Base-by-base conservation (phyloP, 92 coral and sea anemone species). In the Phenganax marumi region DNA sequence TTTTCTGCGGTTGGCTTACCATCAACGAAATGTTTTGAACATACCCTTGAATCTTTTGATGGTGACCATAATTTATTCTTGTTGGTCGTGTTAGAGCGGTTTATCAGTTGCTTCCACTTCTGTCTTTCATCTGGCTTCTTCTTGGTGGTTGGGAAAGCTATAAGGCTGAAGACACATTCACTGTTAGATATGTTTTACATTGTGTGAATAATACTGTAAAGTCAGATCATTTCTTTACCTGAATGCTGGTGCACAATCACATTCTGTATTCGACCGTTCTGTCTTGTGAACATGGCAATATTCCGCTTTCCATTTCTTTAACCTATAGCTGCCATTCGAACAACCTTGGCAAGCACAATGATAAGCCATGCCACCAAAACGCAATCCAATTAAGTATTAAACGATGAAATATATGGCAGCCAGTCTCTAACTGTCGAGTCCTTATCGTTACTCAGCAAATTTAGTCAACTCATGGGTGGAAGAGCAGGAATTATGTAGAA, bases 101-200 rank as follows among this genome's bases (percentile, higher is more conserved):
- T 54, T 54, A 54, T 54, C 60, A 54, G 60, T 54, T 54, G 60
- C 60, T 54, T 54, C 60, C 60, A 54, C 60, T 54, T 54, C 60
- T 54, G 60, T 54, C 60, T 54, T 54, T 54, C 60, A 54, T 54
- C 60, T 54, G 60, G 60, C 60, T 54, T 54, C 60, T 54, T 54
- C 60, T 54, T 54, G 60, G 60, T 54, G 60, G 60, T 54, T 54
- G 60, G 60, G 60, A 54, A 54, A n/a, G n/a, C n/a, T n/a, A n/a
- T n/a, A n/a, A n/a, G n/a, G n/a, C n/a, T n/a, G n/a, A n/a, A n/a
- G n/a, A 54, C n/a, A 54, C 60, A 54, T 10, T 54, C 60, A 54
- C 60, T 54, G 60, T 54, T 54, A 54, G 60, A 54, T 54, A 54
- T 54, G 60, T 54, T 54, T 54, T 54, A 54, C 60, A 10, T 54